Evolutionary conservation across 2,113 vertebrate genomes (phyloP), one percentile per base, ranked within the genome.

Genomic region (Paedocypris sp.): DNA sequence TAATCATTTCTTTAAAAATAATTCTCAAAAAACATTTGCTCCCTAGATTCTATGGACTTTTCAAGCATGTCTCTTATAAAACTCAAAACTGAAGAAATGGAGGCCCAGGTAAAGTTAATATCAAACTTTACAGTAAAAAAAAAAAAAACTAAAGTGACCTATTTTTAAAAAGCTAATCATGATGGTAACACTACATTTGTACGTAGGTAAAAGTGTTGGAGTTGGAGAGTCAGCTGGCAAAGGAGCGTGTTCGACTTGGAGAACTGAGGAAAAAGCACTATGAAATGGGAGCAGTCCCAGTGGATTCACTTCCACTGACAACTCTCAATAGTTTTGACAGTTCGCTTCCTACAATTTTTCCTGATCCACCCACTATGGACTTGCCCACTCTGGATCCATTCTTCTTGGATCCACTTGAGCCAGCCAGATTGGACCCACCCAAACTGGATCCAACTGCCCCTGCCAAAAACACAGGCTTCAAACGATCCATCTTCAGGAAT

Each of bases 81-180:
- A 77, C 91, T 97, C 73, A 98, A 98, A 73, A 89, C 86, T 3
- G 92, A 97, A 52, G 95, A 98, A 75, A 95, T 98, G 95, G 91
- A 98, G 54, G 87, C 89, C 0, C 94, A 98, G 92, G 94, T 98
- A 73, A 50, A 72, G 62, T 4, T 18, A n/a, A n/a, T n/a, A 9
- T 6, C 32, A 41, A 16, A 26, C 3, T 28, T 3, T 26, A 28
- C 2, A 47, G 10, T 15, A n/a, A n/a, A n/a, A n/a, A n/a, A n/a
- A n/a, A n/a, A n/a, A n/a, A n/a, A n/a, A n/a, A n/a, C n/a, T n/a
- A n/a, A n/a, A n/a, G n/a, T n/a, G n/a, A n/a, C n/a, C n/a, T n/a
- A 25, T 8, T 23, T 46, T 5, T 12, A 23, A 23, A 11, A 22
- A 22, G 5, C 19, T 12, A n/a, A 23, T n/a, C 11, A 25, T 13